Conservation (phyloP, 2,888 invertebrate genomes). For the Xestia xanthographa region DNA sequence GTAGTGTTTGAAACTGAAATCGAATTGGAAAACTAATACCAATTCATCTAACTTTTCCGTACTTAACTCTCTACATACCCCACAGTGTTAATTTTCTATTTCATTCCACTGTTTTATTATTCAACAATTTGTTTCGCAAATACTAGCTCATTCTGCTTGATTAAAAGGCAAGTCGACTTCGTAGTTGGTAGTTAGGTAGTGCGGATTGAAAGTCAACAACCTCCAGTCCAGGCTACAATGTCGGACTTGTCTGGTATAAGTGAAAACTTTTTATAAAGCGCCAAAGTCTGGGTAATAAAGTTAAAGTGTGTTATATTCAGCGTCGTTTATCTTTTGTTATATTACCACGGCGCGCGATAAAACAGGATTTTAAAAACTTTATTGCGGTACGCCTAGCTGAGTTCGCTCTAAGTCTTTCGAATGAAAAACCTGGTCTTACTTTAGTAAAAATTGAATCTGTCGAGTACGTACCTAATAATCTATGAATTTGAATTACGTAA, state of each 20-base stretch:
- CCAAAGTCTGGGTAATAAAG: conserved; percentile 42
- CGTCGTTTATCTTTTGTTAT: conserved; percentile 50
- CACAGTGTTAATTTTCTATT: conserved; percentile 28
- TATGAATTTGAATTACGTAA: no score
- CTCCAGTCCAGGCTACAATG: conserved; percentile 44
- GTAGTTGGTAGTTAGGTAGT: conserved; percentile 54
- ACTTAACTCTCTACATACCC: conserved; percentile 6
- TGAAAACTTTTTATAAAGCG: conserved; percentile 54
- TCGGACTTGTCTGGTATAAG: conserved; percentile 43
- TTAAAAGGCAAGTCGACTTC: conserved; percentile 52
- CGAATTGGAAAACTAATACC: conserved; percentile 24
- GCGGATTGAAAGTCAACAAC: conserved; percentile 78
- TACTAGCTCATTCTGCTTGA: conserved; percentile 58
- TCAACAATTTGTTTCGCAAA: conserved; percentile 46
- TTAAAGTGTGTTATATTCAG: conserved; percentile 32
- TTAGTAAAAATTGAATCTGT: not conserved
- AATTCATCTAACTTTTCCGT: conserved; percentile 19
- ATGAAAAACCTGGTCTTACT: conserved; percentile 7
- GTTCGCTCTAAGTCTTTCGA: conserved; percentile 9
- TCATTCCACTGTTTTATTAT: conserved; percentile 41
- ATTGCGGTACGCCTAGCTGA: conserved; percentile 18
- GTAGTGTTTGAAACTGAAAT: conserved; percentile 18
- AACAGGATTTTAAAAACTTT: conserved; percentile 35
- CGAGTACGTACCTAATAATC: not conserved
- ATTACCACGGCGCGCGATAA: conserved; percentile 31